These are phyloP conservation scores for Barnardius zonarius DNA, from an alignment of 2,113 vertebrate genomes.

Conservation along the genomic window DNA sequence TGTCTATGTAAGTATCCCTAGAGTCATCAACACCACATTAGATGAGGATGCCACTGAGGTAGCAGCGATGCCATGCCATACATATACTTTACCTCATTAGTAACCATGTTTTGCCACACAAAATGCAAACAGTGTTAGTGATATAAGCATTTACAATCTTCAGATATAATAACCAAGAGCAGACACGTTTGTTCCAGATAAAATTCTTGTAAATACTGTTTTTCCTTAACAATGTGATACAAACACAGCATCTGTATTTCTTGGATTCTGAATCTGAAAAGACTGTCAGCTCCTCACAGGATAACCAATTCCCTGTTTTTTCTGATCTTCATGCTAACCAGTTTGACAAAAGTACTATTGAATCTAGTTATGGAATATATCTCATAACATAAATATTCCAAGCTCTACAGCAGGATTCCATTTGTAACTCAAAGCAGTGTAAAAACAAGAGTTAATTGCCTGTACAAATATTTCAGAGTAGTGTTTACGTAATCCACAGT, in stretches of 20 bases:
- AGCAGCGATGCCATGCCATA: background rate
- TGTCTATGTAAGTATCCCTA: background rate
- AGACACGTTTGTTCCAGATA: background rate
- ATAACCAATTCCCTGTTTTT: background rate
- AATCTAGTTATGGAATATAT: constrained; percentile 27
- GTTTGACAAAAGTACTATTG: background rate
- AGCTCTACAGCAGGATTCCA: constrained; percentile 44
- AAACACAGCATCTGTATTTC: background rate
- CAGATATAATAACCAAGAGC: background rate
- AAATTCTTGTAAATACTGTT: background rate
- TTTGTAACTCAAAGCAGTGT: constrained; percentile 54
- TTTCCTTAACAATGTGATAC: background rate
- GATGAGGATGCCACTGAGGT: background rate
- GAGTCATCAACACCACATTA: background rate
- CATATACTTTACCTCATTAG: background rate
- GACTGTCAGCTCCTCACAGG: background rate
- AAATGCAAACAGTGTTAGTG: background rate
- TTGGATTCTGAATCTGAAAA: background rate
- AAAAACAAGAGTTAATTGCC: constrained; percentile 72
- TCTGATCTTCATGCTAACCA: background rate
- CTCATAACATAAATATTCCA: constrained; percentile 38
- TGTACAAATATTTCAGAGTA: constrained; percentile 71
- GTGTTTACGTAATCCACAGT: constrained; percentile 70
- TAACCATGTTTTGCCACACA: background rate
- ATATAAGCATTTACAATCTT: background rate